These are phyloP conservation scores for Pyrrhia umbra DNA, from an alignment of 2,888 invertebrate genomes.

Conservation along the genomic window DNA sequence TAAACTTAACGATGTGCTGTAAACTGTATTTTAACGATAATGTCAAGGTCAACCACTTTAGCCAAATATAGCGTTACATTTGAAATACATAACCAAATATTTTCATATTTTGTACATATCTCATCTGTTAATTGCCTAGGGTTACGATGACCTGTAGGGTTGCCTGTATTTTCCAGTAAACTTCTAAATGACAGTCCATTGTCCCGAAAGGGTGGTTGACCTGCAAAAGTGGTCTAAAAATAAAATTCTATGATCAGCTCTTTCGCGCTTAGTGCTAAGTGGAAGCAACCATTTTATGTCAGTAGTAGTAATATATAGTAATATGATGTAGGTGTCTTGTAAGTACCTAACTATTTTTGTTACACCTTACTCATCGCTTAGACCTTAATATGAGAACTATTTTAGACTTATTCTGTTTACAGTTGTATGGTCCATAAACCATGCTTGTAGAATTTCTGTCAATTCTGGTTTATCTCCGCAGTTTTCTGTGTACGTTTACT, in stretches of 20 bases:
- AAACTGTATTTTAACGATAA: conserved; percentile 50
- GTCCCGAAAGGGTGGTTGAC: conserved; percentile 21
- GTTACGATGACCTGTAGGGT: conserved; percentile 1
- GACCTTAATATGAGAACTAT: conserved; percentile 14
- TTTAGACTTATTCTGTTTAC: not conserved
- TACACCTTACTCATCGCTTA: not conserved
- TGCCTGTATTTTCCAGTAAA: conserved; percentile 13
- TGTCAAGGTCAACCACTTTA: conserved; percentile 33
- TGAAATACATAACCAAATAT: not conserved
- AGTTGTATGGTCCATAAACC: conserved; percentile 10
- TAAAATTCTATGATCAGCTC: conserved; percentile 20
- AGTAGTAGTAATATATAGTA: not conserved
- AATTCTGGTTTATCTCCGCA: not conserved
- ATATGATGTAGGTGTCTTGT: not conserved
- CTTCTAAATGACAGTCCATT: not conserved
- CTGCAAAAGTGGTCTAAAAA: conserved; percentile 15
- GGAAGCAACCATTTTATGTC: conserved; percentile 14
- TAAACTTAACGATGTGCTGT: conserved; percentile 54
- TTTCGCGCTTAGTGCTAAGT: conserved; percentile 18
- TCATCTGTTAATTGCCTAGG: conserved; percentile 7
- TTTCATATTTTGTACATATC: not conserved
- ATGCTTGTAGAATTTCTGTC: not conserved
- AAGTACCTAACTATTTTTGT: conserved; percentile 4
- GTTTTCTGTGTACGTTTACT: not conserved
- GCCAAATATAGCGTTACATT: conserved; percentile 2